phyloP scores from a whole-genome alignment of 2,797 vertebrate genomes.

The Hypotaenidia philippensis region DNA sequence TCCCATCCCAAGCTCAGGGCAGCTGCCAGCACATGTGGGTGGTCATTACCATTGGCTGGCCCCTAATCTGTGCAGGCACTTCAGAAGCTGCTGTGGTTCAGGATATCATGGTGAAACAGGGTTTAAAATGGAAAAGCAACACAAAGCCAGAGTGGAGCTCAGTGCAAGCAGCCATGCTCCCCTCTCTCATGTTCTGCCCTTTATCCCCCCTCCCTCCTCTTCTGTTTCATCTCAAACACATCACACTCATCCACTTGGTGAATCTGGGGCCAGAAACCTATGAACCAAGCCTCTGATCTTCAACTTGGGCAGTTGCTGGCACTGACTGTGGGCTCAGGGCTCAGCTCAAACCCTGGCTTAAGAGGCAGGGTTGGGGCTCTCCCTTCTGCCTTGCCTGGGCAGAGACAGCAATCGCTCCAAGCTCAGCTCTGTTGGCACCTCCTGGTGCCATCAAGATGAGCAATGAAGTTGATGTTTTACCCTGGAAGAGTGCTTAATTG shows the following conservation, averaged over 20 bases:
- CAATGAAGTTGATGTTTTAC: neutral
- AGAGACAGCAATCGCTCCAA: fast-evolving
- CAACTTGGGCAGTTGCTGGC: neutral
- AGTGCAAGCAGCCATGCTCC: neutral
- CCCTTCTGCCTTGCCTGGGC: neutral
- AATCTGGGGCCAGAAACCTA: neutral
- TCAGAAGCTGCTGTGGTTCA: neutral
- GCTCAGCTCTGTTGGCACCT: neutral
- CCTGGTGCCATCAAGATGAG: neutral
- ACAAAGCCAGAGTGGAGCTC: neutral
- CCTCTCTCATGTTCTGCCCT: neutral
- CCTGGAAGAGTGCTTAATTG: neutral
- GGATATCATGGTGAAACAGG: neutral
- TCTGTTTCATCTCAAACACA: neutral
- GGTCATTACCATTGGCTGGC: fast-evolving
- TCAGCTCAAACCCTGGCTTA: neutral
- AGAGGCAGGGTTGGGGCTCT: neutral
- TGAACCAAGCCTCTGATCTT: neutral
- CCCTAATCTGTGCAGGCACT: neutral
- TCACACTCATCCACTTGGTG: neutral
- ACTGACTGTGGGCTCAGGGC: neutral
- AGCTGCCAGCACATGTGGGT: neutral
- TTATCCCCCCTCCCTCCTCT: neutral
- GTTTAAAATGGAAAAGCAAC: neutral
- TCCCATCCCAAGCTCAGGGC: neutral